Evolutionary conservation across 2,888 invertebrate species (phyloP).

Genomic region (Portevinia maculata): DNA sequence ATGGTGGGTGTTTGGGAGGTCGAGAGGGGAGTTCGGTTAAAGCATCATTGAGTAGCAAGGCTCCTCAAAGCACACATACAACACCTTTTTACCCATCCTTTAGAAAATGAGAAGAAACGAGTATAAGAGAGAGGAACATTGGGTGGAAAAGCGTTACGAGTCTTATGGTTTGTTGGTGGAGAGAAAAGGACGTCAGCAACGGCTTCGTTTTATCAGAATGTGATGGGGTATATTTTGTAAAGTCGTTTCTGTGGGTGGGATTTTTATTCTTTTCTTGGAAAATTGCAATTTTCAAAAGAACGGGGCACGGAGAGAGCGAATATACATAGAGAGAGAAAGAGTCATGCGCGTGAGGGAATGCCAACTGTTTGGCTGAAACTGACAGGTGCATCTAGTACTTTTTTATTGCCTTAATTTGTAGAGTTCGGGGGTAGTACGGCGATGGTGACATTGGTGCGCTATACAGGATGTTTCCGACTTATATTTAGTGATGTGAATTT

Average conservation of each 20-base stretch:
- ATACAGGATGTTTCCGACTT: too few species aligned
- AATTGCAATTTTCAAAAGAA: slow-evolving; percentile 7
- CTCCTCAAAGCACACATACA: background rate
- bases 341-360: slow-evolving; percentile 27
- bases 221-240: slow-evolving; percentile 28
- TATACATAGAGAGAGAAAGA: background rate
- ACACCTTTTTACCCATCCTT: slow-evolving; percentile 4
- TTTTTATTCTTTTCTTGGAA: slow-evolving; percentile 21
- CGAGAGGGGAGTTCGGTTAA: slow-evolving; percentile 12
- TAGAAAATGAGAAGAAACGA: slow-evolving; percentile 13
- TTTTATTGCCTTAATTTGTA: background rate
- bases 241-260: slow-evolving; percentile 18
- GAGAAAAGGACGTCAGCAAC: slow-evolving; percentile 8
- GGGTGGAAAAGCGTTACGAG: background rate
- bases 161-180: background rate
- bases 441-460: too few species aligned
- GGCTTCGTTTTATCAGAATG: slow-evolving; percentile 23
- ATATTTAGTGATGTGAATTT: too few species aligned
- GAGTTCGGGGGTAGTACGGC: too few species aligned
- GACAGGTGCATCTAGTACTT: slow-evolving; percentile 42
- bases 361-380: slow-evolving; percentile 21
- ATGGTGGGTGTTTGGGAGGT: slow-evolving; percentile 1
- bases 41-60: slow-evolving; percentile 63
- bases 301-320: too few species aligned
- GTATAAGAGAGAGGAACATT: slow-evolving; percentile 1